Evolutionary conservation across 2,888 invertebrate genomes (phyloP).

Genomic region (Cloeon dipterum): DNA sequence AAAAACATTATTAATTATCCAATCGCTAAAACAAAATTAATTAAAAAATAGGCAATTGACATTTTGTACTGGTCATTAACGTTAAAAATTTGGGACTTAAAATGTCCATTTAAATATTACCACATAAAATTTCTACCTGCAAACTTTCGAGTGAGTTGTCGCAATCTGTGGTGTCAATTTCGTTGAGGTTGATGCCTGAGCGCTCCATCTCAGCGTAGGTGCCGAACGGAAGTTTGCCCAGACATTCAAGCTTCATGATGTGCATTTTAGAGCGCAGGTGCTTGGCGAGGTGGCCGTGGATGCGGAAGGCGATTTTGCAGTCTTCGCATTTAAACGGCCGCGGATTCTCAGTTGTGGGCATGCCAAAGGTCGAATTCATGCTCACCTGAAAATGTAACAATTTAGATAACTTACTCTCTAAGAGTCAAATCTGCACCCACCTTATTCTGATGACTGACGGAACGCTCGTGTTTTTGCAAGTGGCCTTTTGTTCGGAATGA

Average conservation of each 20-base stretch:
- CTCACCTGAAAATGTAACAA: slow-evolving; percentile 22
- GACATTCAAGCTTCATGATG: slow-evolving; percentile 77
- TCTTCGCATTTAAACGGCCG: slow-evolving; percentile 90
- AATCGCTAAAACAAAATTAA: too few relatives aligned
- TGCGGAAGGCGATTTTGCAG: slow-evolving; percentile 87
- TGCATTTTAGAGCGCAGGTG: slow-evolving; percentile 92
- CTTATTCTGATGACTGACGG: slow-evolving; percentile 80
- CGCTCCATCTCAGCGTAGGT: slow-evolving; percentile 86
- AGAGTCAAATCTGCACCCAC: slow-evolving; percentile 20
- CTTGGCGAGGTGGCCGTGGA: slow-evolving; percentile 91
- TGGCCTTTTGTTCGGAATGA: slow-evolving; percentile 80
- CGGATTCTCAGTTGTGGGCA: slow-evolving; percentile 73
- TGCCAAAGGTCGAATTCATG: slow-evolving; percentile 66
- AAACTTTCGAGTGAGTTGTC: slow-evolving; percentile 81
- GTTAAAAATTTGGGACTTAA: too few relatives aligned
- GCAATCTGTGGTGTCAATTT: slow-evolving; percentile 91
- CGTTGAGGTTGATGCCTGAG: slow-evolving; percentile 69
- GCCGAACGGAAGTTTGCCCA: slow-evolving; percentile 82
- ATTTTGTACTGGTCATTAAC: too few relatives aligned
- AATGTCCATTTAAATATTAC: neutral
- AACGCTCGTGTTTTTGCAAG: slow-evolving; percentile 79
- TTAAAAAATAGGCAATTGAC: too few relatives aligned
- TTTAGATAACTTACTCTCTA: neutral
- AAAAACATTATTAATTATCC: too few relatives aligned
- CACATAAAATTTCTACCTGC: too few relatives aligned